Evolutionary conservation across 2,113 vertebrate species (phyloP).

Genomic region (Tamias sibiricus): DNA sequence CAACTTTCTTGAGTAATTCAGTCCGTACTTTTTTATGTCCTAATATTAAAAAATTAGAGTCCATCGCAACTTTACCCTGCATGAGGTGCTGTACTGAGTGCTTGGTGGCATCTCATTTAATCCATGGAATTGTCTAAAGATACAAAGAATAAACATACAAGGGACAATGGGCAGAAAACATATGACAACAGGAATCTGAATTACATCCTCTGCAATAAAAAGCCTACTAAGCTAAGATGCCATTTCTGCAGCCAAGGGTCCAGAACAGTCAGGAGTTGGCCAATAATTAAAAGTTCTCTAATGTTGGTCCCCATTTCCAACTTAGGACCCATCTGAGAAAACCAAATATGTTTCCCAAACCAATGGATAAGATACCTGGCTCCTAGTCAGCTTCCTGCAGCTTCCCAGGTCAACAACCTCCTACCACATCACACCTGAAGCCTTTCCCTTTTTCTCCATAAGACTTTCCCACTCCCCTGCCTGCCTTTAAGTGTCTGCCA

Average conservation of each 20-base stretch:
- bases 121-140: neutral
- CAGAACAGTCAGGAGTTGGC: neutral
- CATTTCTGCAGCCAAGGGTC: no score
- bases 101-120: neutral
- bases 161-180: neutral
- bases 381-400: neutral
- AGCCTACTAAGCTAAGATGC: no score
- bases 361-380: neutral
- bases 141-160: neutral
- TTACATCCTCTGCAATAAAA: neutral
- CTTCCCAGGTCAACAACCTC: neutral
- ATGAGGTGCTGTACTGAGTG: neutral
- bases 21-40: neutral
- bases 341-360: neutral
- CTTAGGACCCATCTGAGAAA: neutral
- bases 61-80: neutral
- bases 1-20: neutral
- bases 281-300: neutral
- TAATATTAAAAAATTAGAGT: neutral
- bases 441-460: neutral
- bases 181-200: rapidly evolving
- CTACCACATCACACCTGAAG: neutral
- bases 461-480: neutral
- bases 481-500: neutral
- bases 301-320: neutral